phyloP scores from a whole-genome alignment of 2,888 invertebrate genomes.

The Meteorus cinctellus region DNA sequence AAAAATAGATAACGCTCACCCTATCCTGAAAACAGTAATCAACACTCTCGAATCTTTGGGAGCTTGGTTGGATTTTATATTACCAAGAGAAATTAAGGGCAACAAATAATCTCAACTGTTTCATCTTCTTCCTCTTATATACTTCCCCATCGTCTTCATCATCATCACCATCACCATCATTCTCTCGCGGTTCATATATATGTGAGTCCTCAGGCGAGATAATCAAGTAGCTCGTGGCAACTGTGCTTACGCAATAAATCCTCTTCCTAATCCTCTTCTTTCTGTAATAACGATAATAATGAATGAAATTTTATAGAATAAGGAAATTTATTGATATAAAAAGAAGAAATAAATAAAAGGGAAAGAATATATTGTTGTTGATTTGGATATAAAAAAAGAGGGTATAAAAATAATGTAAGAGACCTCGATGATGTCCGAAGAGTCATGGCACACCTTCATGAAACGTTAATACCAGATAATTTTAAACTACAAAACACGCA shows the following conservation, averaged over 20 bases:
- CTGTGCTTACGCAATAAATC: constrained; percentile 42
- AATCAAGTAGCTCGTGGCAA: constrained; percentile 37
- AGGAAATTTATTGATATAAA: not conserved
- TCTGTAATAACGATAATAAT: not conserved
- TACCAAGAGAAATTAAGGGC: constrained; percentile 32
- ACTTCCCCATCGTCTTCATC: constrained; percentile 15
- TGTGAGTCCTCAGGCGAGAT: constrained; percentile 33
- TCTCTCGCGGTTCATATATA: not conserved
- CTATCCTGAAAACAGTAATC: constrained; percentile 17
- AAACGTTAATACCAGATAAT: constrained; percentile 22
- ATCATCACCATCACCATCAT: constrained; percentile 9
- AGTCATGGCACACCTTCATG: constrained; percentile 23
- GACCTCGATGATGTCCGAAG: constrained; percentile 4
- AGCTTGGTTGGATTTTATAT: constrained; percentile 6
- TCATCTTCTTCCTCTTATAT: constrained; percentile 26
- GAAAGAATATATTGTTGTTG: not conserved
- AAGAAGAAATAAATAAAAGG: not conserved
- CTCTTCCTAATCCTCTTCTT: constrained; percentile 29
- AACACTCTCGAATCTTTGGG: constrained; percentile 25
- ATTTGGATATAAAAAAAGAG: not conserved
- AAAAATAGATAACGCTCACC: constrained; percentile 12
- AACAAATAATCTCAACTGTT: constrained; percentile 31
- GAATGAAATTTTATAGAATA: not conserved
- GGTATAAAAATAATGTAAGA: not conserved
- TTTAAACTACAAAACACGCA: constrained; percentile 26